Conservation (phyloP, 2,888 invertebrate species). For the Drepana falcataria region DNA sequence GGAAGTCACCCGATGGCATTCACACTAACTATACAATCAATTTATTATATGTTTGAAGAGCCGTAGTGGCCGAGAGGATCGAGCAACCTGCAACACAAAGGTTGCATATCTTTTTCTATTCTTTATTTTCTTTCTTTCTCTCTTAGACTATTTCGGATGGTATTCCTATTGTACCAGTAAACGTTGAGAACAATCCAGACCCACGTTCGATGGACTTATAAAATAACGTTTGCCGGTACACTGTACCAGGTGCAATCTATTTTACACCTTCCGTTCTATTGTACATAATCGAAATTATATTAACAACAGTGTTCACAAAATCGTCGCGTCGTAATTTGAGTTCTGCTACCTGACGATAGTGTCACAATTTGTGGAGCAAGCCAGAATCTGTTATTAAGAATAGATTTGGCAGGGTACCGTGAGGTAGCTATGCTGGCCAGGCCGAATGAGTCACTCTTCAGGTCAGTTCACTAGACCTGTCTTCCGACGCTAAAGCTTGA, state of each 20-base stretch:
- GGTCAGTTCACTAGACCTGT: constrained; percentile 40
- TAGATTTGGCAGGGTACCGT: constrained; percentile 59
- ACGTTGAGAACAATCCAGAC: constrained; percentile 24
- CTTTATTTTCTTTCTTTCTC: too few relatives aligned
- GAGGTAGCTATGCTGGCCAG: constrained; percentile 42
- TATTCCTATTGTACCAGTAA: background rate
- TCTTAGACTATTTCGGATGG: too few relatives aligned
- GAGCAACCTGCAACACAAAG: too few relatives aligned
- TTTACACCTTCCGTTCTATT: background rate
- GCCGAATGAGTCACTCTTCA: constrained; percentile 43
- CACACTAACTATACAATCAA: constrained; percentile 4
- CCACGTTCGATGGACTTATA: constrained; percentile 30
- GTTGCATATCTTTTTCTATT: too few relatives aligned
- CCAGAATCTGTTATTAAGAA: constrained; percentile 43
- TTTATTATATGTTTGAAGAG: too few relatives aligned
- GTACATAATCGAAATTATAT: background rate
- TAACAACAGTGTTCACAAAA: background rate
- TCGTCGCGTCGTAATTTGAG: background rate
- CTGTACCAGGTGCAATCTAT: constrained; percentile 12
- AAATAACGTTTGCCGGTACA: constrained; percentile 36
- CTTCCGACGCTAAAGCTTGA: background rate
- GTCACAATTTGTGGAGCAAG: constrained; percentile 11
- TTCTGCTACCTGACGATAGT: constrained; percentile 4
- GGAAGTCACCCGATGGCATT: constrained; percentile 6
- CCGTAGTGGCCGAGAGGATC: too few relatives aligned